phyloP scores from a whole-genome alignment of 2,113 vertebrate genomes.

The Ellobius talpinus region DNA sequence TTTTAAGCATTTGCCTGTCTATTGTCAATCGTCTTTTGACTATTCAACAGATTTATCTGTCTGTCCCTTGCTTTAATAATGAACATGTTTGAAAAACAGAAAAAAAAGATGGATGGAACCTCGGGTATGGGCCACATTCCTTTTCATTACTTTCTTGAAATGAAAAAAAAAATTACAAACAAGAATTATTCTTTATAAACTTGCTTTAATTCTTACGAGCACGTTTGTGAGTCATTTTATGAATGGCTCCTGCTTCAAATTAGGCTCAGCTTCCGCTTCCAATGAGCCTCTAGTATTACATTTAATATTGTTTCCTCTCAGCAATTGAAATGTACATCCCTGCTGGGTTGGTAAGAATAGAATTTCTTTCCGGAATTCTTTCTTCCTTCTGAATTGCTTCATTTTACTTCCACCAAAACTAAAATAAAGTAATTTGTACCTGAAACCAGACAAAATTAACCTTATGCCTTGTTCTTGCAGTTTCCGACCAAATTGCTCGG shows the following conservation, averaged over 20 bases:
- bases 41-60: background rate
- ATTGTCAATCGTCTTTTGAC: background rate
- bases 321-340: slow-evolving; percentile 84
- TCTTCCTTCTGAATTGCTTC: slow-evolving; percentile 83
- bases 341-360: slow-evolving; percentile 85
- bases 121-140: slow-evolving; percentile 14
- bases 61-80: slow-evolving; percentile 23
- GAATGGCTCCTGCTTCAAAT: slow-evolving; percentile 84
- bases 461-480: slow-evolving; percentile 68
- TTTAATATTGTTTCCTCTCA: slow-evolving; percentile 85
- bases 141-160: slow-evolving; percentile 65
- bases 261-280: slow-evolving; percentile 83
- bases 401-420: slow-evolving; percentile 82
- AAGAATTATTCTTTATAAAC: slow-evolving; percentile 82
- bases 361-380: slow-evolving; percentile 85
- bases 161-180: slow-evolving; percentile 64
- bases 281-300: slow-evolving; percentile 83
- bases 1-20: background rate
- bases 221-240: slow-evolving; percentile 85
- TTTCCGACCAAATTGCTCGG: slow-evolving; percentile 18
- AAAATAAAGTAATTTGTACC: slow-evolving; percentile 83
- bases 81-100: slow-evolving; percentile 1
- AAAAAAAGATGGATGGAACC: slow-evolving; percentile 27
- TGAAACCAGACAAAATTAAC: slow-evolving; percentile 81
- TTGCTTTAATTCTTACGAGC: slow-evolving; percentile 81